Base-by-base conservation (phyloP, 2,797 vertebrate species). In the Squalus acanthias region DNA sequence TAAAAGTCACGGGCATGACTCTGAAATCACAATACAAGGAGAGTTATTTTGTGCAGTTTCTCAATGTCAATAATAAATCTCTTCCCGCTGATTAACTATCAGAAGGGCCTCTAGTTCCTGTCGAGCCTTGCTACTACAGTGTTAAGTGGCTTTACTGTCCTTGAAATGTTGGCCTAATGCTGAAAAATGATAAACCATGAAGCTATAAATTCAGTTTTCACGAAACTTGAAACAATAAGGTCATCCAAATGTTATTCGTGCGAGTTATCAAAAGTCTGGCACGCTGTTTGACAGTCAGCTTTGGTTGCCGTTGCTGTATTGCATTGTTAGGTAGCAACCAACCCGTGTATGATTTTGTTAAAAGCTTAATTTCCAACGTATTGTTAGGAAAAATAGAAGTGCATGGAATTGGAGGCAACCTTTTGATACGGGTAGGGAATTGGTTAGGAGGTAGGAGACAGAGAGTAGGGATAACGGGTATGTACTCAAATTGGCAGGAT, bases 241-340 rank as follows among this genome's bases (percentile, higher is more conserved):
- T 74, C 94, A 95, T 50, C 67, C 94, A 95, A 70, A 74, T 93
- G 91, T 69, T 93, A 24, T 69, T 69, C 2, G 2, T 46, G n/a
- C 10, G 63, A 69, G n/a, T 91, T 91, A 46, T 69, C 63, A 93
- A 93, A 67, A 93, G 46, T 93, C n/a, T 93, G 91, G 63, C 91
- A 46, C 20, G 2, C 65, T 12, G n/a, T 46, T 93, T 69, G 91
- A 69, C 63, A 67, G 1, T 39, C 33, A 93, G 39, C 26, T 33
- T 91, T 63, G 88, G 10, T 33, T 89, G 20, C 17, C 17, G n/a
- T 82, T 39, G 74, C 50, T 60, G 87, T 87, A 87, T 53, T 87
- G 50, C 85, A 53, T 9, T 53, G 22, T 91, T 29, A 53, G 53
- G 26, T 57, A 63, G 29, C 88, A 63, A 63, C 33, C 12, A 15